phyloP scores from a whole-genome alignment of 2,888 invertebrate species.

The Ptychoptera albimana region DNA sequence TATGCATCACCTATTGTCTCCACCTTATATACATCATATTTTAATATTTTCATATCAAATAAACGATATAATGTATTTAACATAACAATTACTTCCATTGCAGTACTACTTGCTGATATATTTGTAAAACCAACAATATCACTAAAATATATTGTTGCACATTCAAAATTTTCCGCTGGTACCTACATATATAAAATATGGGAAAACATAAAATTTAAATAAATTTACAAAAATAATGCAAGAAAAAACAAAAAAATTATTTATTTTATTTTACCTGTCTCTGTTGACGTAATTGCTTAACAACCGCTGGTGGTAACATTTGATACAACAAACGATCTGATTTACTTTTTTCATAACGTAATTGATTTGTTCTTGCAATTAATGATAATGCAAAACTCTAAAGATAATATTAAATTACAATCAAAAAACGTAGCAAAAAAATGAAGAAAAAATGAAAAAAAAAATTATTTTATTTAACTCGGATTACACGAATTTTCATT shows the following conservation, averaged over 20 bases:
- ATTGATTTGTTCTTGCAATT: constrained; percentile 33
- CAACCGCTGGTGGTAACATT: constrained; percentile 40
- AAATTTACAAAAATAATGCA: background rate
- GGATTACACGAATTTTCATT: too few relatives aligned
- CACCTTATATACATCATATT: constrained; percentile 60
- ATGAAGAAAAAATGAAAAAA: too few relatives aligned
- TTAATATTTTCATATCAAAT: constrained; percentile 52
- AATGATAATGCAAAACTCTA: constrained; percentile 36
- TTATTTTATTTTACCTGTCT: constrained; percentile 22
- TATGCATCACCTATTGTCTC: constrained; percentile 47
- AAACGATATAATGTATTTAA: constrained; percentile 57
- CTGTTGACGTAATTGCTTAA: constrained; percentile 36
- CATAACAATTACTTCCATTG: constrained; percentile 48
- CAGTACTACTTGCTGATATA: constrained; percentile 43
- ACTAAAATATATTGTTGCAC: constrained; percentile 54
- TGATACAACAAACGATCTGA: constrained; percentile 39
- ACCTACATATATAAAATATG: constrained; percentile 25
- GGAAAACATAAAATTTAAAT: constrained; percentile 4
- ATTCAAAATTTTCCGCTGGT: constrained; percentile 46
- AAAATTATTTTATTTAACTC: too few relatives aligned
- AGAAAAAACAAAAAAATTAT: background rate
- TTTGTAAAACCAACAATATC: constrained; percentile 54
- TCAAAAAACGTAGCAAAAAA: too few relatives aligned
- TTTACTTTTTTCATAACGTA: constrained; percentile 38
- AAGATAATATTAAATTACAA: background rate